Base-by-base conservation (phyloP, 2,113 vertebrate genomes). In the Gopherus flavomarginatus region DNA sequence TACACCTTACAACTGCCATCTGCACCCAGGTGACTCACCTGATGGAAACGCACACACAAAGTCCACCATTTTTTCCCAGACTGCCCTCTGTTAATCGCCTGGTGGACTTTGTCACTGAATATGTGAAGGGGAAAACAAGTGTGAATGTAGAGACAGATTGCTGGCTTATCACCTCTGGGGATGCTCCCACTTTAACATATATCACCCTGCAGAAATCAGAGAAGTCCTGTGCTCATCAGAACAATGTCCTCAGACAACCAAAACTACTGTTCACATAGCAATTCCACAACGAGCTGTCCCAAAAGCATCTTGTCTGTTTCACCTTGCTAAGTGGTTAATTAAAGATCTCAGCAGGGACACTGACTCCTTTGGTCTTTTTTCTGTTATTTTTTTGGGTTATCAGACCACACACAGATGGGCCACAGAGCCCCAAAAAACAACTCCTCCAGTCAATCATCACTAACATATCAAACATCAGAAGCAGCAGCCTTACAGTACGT, bases 131-230 rank as follows among this genome's bases (percentile, higher is more conserved):
- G 59, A 53, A 47, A 81, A 47, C 4, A 1, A 26, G 49, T 10
- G 52, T 19, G 57, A 13, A 16, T 56, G 26, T 14, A 26, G 52
- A 16, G 24, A 26, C 22, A 27, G 12, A 54, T 54, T 42, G 81
- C 24, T 72, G 65, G n/a, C 35, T 72, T 72, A 38, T 72, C 38
- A 54, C 4, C 24, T 82, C 24, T 6, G 38, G 31, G n/a, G 21
- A 69, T n/a, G n/a, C 27, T 21, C 22, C 38, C n/a, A 80, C 19
- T 26, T 0, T 1, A 2, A 1, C 0, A 3, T 1, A 0, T 11
- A 3, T 5, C 3, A 19, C 53, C 29, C 44, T 31, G 47, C 62
- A 11, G 21, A 72, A 38, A 72, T 72, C 65, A 72, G 35, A 35
- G 65, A 22, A 38, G n/a, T n/a, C 8, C 65, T 72, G 2, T 38